Evolutionary conservation across 2,797 vertebrate genomes (phyloP), one percentile per base, ranked within the genome.

Genomic region (Coilia nasus): DNA sequence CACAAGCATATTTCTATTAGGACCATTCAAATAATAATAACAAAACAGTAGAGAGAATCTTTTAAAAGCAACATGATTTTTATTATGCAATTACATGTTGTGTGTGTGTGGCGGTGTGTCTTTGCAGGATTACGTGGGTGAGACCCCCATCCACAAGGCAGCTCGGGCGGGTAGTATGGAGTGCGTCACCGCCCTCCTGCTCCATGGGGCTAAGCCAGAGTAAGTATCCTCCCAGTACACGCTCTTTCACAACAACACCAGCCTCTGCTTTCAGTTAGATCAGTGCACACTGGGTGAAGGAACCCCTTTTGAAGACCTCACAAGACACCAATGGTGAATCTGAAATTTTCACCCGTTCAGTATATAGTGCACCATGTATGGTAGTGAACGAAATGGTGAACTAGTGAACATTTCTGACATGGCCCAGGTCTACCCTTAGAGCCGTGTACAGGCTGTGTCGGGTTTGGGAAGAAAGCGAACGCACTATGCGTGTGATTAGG

Each of bases 111-210:
- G 3, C 9, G 7, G 50, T 54, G 50, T 54, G 50, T 54, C 9
- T 54, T 54, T 94, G 23, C 93, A 99, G 98, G 98, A 99, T 93
- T 97, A 97, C 93, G 96, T 97, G 87, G 98, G 98, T 64, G 98
- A 99, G 95, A 96, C 97, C 89, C 96, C 98, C 85, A 94, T 99
- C 91, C 98, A 99, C 93, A 99, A 99, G 94, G 98, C 98, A 11
- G 98, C 97, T 91, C 96, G 97, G 17, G 97, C 97, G 89, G 98
- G 98, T 92, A 99, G 97, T 95, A 92, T 98, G 93, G 97, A 98
- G 92, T 99, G 97, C 93, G 90, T 99, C 93, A 96, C 95, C 92
- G 96, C 97, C 84, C 97, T 99, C 93, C 93, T 97, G 95, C 94
- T 96, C 88, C 96, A 96, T 86, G 97, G 97, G 87, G 97, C 97